phyloP scores from a whole-genome alignment of 2,797 vertebrate species.

The Melanotaenia boesemani region DNA sequence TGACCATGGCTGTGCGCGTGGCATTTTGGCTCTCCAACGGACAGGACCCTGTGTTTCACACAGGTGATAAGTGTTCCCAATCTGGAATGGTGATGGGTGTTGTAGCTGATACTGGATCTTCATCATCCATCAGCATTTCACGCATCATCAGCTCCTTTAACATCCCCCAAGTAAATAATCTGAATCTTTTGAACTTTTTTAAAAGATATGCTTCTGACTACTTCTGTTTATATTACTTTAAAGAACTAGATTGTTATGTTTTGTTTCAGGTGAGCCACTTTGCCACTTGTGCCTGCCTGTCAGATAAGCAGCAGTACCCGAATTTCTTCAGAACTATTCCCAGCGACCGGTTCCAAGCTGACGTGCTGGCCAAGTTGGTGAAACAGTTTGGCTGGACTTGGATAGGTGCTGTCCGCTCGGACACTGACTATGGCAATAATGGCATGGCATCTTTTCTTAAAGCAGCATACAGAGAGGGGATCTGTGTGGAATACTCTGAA shows the following conservation, averaged over 20 bases:
- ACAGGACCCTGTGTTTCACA: neutral
- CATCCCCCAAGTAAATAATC: slow-evolving; percentile 69
- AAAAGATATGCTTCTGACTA: too few relatives aligned
- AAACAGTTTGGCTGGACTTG: slow-evolving; percentile 82
- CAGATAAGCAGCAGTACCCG: too few relatives aligned
- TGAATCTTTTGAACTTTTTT: neutral
- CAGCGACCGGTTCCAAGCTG: slow-evolving; percentile 79
- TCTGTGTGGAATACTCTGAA: slow-evolving; percentile 80
- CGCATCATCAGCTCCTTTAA: slow-evolving; percentile 60
- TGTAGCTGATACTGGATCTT: slow-evolving; percentile 75
- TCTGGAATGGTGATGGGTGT: slow-evolving; percentile 53
- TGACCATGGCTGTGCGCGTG: slow-evolving; percentile 41
- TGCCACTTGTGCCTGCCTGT: too few relatives aligned
- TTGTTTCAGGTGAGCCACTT: slow-evolving; percentile 78
- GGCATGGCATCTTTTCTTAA: slow-evolving; percentile 75
- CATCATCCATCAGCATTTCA: slow-evolving; percentile 73
- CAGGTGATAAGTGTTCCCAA: slow-evolving; percentile 28
- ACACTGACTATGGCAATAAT: slow-evolving; percentile 81
- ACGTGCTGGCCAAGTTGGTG: slow-evolving; percentile 73
- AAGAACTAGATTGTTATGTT: neutral
- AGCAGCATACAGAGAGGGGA: slow-evolving; percentile 65
- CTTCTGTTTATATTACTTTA: slow-evolving; percentile 22
- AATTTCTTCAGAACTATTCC: slow-evolving; percentile 82
- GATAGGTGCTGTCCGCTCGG: slow-evolving; percentile 78
- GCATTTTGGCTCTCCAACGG: slow-evolving; percentile 5